Evolutionary conservation across 2,797 vertebrate genomes (phyloP).

Genomic region (Halcyon chelicuti): DNA sequence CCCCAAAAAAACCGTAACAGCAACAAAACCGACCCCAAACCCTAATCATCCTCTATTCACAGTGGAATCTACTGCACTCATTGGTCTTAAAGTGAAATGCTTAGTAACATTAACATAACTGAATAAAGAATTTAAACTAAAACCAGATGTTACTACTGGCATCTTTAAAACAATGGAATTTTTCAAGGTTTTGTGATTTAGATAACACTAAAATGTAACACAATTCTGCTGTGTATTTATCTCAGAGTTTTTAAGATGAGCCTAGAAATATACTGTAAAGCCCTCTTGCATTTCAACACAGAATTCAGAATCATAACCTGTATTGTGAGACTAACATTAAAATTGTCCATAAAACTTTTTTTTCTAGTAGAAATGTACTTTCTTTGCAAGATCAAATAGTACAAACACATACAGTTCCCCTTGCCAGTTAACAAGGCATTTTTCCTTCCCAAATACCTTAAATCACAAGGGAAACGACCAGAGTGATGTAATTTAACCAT

Average conservation of each 20-base stretch:
- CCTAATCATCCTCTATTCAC: background rate
- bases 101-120: background rate
- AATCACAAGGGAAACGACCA: background rate
- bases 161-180: conserved; percentile 8
- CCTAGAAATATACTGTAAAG: background rate
- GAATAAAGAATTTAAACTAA: conserved; percentile 30
- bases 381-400: background rate
- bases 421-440: background rate
- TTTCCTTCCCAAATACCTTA: background rate
- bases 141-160: conserved; percentile 29
- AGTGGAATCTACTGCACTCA: background rate
- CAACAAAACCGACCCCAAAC: background rate
- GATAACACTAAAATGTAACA: background rate
- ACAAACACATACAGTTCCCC: background rate
- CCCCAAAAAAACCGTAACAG: background rate
- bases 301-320: background rate
- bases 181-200: conserved; percentile 9
- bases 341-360: background rate
- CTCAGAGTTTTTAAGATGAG: background rate
- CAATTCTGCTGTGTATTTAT: background rate
- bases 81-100: background rate
- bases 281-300: background rate
- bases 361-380: background rate
- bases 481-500: background rate
- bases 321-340: background rate